phyloP scores from a whole-genome alignment of 37 sponge, comb jelly and placozoan species.

The Cliona cf. orientalis region DNA sequence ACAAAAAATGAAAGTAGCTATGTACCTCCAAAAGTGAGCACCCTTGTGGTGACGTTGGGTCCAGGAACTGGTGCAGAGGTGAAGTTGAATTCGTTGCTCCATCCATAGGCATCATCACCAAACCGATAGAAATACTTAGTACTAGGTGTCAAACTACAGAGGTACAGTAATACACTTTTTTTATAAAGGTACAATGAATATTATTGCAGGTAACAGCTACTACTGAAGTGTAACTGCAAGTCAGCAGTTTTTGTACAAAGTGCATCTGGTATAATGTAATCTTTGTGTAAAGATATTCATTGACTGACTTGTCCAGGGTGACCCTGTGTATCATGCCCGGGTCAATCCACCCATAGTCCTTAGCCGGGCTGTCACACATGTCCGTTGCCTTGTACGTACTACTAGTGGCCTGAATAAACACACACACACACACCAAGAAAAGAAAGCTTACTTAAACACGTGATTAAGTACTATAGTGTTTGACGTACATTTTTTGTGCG shows the following conservation, averaged over 20 bases:
- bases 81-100: slow-evolving; percentile 53
- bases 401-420: neutral
- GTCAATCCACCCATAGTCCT: slow-evolving; percentile 66
- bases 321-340: slow-evolving; percentile 68
- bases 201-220: no score
- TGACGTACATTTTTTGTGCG: slow-evolving; percentile 17
- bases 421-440: neutral
- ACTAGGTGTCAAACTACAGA: slow-evolving; percentile 44
- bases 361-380: slow-evolving; percentile 76
- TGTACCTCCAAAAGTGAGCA: neutral
- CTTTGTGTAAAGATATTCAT: neutral
- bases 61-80: neutral
- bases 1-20: neutral
- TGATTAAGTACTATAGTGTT: neutral
- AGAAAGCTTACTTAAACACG: neutral
- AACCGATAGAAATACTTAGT: slow-evolving; percentile 58
- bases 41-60: neutral
- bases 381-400: slow-evolving; percentile 28
- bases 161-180: no score
- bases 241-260: no score
- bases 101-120: slow-evolving; percentile 57
- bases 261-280: neutral
- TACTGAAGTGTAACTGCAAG: no score
- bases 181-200: no score
- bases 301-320: slow-evolving; percentile 25